A percentile compares a stretch with the other conserved stretches of the same genome.
Conservation (phyloP, 2,113 vertebrate species). For the Onychostruthus taczanowskii region DNA sequence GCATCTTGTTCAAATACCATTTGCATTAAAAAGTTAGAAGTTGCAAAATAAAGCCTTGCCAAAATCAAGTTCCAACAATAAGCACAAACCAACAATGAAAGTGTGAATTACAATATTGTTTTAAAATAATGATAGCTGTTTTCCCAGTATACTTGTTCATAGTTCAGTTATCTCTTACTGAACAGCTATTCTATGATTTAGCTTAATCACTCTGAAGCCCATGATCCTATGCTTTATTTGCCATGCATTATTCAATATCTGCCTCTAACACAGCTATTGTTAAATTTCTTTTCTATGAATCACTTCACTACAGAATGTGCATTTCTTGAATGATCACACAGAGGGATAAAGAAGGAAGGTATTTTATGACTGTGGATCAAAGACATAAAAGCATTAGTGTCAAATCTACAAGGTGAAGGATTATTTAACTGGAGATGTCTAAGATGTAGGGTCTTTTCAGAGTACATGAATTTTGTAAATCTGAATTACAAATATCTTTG, state of each 20-base stretch:
- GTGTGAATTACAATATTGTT: background rate
- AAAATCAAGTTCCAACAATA: background rate
- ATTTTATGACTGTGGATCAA: background rate
- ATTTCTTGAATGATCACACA: background rate
- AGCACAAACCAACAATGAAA: background rate
- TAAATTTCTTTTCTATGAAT: background rate
- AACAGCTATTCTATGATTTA: background rate
- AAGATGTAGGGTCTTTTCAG: background rate
- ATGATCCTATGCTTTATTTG: background rate
- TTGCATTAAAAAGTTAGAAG: background rate
- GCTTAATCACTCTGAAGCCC: background rate
- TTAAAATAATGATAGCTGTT: background rate
- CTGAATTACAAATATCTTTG: background rate
- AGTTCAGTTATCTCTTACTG: background rate
- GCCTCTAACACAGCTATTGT: background rate
- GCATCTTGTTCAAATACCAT: background rate
- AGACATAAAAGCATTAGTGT: background rate
- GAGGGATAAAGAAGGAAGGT: background rate
- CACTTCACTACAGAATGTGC: background rate
- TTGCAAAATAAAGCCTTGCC: background rate
- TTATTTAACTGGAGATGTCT: background rate
- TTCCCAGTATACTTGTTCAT: background rate
- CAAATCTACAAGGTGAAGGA: background rate
- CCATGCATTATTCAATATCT: background rate
- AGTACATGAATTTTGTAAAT: background rate